These are phyloP conservation scores for Argynnis bischoffii DNA, from an alignment of 2,888 invertebrate species.

Conservation along the genomic window DNA sequence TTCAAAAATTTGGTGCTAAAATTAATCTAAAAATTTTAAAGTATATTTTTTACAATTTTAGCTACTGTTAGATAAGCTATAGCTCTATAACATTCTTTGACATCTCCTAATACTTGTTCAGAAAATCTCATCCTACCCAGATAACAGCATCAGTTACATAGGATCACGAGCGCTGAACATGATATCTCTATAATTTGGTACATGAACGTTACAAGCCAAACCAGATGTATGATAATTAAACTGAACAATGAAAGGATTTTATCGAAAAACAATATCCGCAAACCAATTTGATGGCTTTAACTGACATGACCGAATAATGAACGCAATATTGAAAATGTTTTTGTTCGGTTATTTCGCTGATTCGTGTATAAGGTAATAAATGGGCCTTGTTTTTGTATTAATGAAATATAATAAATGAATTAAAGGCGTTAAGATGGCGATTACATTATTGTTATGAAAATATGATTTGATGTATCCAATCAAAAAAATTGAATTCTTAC, in stretches of 20 bases:
- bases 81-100: too few species aligned
- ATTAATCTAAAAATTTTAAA: too few species aligned
- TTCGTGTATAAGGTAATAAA: conserved; percentile 10
- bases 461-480: too few species aligned
- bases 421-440: too few species aligned
- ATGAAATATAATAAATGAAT: not conserved
- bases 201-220: conserved; percentile 39
- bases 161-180: conserved; percentile 17
- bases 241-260: conserved; percentile 52
- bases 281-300: conserved; percentile 38
- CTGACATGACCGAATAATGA: conserved; percentile 36
- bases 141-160: not conserved
- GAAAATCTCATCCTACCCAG: too few species aligned
- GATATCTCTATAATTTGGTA: conserved; percentile 38
- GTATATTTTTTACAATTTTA: not conserved
- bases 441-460: too few species aligned
- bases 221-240: conserved; percentile 52
- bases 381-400: conserved; percentile 21
- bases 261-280: conserved; percentile 49
- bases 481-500: too few species aligned
- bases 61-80: not conserved
- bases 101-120: too few species aligned
- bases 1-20: too few species aligned
- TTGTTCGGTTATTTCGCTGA: conserved; percentile 17
- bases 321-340: conserved; percentile 36